Evolutionary conservation across 2,113 vertebrate genomes (phyloP), one percentile per base, ranked within the genome.

Genomic region (Cephalopholis sonnerati): DNA sequence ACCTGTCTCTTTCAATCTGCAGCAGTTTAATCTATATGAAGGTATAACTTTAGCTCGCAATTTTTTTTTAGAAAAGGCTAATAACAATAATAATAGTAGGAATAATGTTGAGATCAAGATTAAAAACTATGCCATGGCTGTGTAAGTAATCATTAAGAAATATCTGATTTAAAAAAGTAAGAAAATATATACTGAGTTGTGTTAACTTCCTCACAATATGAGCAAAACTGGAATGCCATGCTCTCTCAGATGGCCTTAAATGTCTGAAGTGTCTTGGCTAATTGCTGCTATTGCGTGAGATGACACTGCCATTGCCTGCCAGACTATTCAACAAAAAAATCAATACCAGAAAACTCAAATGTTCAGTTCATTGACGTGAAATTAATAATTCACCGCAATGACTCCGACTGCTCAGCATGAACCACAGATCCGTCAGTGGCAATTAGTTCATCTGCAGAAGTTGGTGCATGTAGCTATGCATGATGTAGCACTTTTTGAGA

Each of bases 341-440:
- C 11, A 39, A 59, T 54, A 4, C 16, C 18, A 55, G 15, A 65
- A 36, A 25, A 48, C 6, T 53, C 4, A 54, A 39, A 77, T 61
- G 22, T 36, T 62, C 20, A 62, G 7, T 20, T 65, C 1, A 76
- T 29, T 67, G 2, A 44, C 51, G 29, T 27, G 7, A 69, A 24
- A 61, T 73, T 39, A 74, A 57, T 72, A 13, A 58, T 74, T 61
- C 24, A 70, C 16, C 29, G 22, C 24, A 22, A 24, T 25, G 32
- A 24, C 15, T 68, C 13, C 9, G 24, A 5, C 27, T 41, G 39
- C 39, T 5, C 2, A 18, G 12, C 16, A 54, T 22, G 62, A 68
- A 50, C 11, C 18, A 50, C 18, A 7, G 32, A 78, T 54, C 5
- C 32, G 22, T 67, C 73, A 27, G 39, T 55, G 20, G 29, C 44